These are phyloP conservation scores for Platypus cylindrus DNA, from an alignment of 2,888 invertebrate genomes.

Conservation along the genomic window DNA sequence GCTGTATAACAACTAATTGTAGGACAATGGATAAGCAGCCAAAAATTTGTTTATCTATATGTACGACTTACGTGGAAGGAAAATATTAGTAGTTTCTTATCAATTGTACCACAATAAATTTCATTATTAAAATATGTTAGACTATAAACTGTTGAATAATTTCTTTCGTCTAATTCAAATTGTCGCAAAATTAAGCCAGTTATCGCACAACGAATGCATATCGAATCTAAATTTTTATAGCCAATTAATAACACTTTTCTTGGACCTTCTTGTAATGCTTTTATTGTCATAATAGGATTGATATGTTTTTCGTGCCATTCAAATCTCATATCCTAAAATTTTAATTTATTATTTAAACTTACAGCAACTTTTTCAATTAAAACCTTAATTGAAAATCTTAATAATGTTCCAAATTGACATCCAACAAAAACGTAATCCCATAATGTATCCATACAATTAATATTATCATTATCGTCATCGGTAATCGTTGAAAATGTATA, in stretches of 20 bases:
- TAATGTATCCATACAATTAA: conserved; percentile 61
- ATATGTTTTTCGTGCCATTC: conserved; percentile 36
- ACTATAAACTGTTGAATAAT: conserved; percentile 56
- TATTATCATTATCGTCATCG: conserved; percentile 50
- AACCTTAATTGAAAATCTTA: conserved; percentile 50
- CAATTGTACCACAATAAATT: conserved; percentile 67
- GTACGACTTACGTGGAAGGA: conserved; percentile 56
- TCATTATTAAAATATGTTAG: conserved; percentile 52
- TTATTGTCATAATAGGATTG: conserved; percentile 53
- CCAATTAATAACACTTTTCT: conserved; percentile 57
- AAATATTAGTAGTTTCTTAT: conserved; percentile 57
- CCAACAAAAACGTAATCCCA: conserved; percentile 65
- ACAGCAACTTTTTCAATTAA: too few relatives aligned
- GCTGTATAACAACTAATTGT: too few relatives aligned
- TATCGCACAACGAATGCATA: conserved; percentile 59
- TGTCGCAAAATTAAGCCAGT: conserved; percentile 55
- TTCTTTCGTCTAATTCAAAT: conserved; percentile 27
- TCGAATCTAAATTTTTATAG: conserved; percentile 52
- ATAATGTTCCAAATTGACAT: conserved; percentile 56
- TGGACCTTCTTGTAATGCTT: conserved; percentile 60
- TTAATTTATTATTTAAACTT: conserved; percentile 2
- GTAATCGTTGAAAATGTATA: too few relatives aligned
- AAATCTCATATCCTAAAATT: conserved; percentile 23
- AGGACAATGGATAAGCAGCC: too few relatives aligned
- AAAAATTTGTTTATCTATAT: not conserved